phyloP scores from a whole-genome alignment of 35 echinoderm and acorn worm genomes.

The Hemicentrotus pulcherrimus region DNA sequence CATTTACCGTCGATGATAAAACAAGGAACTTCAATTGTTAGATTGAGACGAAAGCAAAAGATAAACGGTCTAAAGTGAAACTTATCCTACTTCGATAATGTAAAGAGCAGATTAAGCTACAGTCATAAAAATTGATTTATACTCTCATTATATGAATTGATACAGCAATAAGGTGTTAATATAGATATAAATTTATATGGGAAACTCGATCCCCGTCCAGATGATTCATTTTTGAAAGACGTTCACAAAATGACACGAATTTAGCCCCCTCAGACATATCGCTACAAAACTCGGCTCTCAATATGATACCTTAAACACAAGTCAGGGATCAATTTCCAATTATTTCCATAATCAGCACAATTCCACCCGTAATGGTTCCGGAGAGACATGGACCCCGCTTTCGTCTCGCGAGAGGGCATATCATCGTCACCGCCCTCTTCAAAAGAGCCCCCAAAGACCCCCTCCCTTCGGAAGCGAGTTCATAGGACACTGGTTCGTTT shows the following conservation, averaged over 20 bases:
- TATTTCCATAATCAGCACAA: constrained; percentile 11
- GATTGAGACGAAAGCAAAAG: too few species aligned
- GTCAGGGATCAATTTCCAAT: not conserved
- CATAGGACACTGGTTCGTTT: constrained; percentile 1
- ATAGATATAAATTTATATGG: not conserved
- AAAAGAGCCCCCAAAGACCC: not conserved
- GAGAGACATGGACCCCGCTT: not conserved
- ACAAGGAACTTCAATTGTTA: too few species aligned
- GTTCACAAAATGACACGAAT: not conserved
- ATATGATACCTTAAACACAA: not conserved
- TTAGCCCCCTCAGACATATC: not conserved
- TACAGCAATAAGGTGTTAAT: not conserved
- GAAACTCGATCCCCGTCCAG: not conserved
- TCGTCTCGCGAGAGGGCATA: not conserved
- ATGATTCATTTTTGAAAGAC: not conserved
- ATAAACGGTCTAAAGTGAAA: too few species aligned
- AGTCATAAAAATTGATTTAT: not conserved
- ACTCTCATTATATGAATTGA: not conserved
- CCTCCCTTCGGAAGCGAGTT: not conserved
- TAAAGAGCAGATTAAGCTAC: too few species aligned
- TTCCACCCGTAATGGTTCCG: not conserved
- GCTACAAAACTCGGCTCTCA: not conserved
- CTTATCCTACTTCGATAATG: too few species aligned
- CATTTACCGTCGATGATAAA: too few species aligned
- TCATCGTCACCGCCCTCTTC: not conserved